Evolutionary conservation across 2,888 invertebrate species (phyloP), one percentile per base, ranked within the genome.

Genomic region (Pachycephus smyrnensis): DNA sequence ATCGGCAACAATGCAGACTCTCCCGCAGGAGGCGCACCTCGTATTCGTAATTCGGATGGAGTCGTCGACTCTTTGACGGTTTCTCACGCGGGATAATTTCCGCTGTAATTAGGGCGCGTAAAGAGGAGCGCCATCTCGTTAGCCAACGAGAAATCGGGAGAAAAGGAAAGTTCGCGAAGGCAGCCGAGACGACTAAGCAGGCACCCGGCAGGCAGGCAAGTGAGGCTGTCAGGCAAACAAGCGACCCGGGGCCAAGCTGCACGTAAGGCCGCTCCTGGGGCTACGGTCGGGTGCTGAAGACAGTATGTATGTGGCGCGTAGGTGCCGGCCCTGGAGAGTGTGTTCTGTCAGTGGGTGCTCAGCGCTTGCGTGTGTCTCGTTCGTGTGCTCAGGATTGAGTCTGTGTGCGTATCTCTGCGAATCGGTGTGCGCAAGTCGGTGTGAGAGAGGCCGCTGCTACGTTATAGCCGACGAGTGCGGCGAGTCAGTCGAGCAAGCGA

Each of bases 401-500:
- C 35, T 74, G 76, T 75, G 76, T 75, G n/a, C 23, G 9, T 55
- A 55, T 55, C 55, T 23, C 23, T 23, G 12, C 3, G 77, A 69
- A n/a, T 82, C 77, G 82, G 77, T 68, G 80, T 83, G 78, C 55
- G 69, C 77, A 36, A 69, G 80, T 36, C 78, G 76, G 31, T 71
- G 71, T 71, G 69, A 76, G 77, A 77, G 74, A 79, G 32, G 71
- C 71, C 71, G 71, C 71, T 33, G 71, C 71, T 71, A 71, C 32
- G 33, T 33, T 71, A 71, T 71, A 71, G 32, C 32, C 32, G 12
- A 73, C 71, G 78, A 55, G 71, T 71, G 73, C 69, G 68, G 71
- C 76, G 73, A 83, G 83, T 79, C 83, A 86, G 86, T 86, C 85
- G 86, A 86, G 84, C 86, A 85, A 86, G 84, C 80, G 82, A 83